Percentiles rank a stretch among this genome's conserved stretches.
Evolutionary conservation across 2,113 vertebrate species (phyloP).

Genomic region (Hylia prasina): DNA sequence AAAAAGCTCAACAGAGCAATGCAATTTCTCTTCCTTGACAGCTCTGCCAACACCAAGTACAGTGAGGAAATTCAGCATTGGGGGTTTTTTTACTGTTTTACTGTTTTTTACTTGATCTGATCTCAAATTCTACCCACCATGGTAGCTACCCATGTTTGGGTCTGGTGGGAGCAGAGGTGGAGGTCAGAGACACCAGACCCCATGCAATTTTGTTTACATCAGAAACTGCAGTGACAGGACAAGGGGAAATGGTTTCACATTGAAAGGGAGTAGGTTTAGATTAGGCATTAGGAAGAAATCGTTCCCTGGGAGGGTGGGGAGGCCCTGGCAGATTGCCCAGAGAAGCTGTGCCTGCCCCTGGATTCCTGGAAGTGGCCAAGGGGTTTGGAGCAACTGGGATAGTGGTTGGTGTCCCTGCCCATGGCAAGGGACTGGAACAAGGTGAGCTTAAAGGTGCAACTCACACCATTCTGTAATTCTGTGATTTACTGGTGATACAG

Average conservation of each 20-base stretch:
- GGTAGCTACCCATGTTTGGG: background rate
- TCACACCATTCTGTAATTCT: background rate
- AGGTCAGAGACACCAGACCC: background rate
- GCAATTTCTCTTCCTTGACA: background rate
- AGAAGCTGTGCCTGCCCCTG: background rate
- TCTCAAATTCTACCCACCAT: background rate
- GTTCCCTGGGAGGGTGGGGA: accelerated
- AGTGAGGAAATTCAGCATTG: background rate
- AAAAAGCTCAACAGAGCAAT: background rate
- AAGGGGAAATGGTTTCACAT: background rate
- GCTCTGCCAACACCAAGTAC: background rate
- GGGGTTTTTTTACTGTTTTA: background rate
- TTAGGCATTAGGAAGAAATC: background rate
- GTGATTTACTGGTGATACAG: background rate
- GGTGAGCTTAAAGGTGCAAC: background rate
- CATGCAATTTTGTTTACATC: background rate
- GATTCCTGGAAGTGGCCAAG: background rate
- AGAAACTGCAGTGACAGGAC: background rate
- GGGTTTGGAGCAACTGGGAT: accelerated
- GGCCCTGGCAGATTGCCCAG: background rate
- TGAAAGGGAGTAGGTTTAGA: background rate
- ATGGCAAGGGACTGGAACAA: background rate
- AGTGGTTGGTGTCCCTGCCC: background rate
- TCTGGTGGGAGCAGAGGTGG: background rate
- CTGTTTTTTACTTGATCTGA: background rate